Base-by-base conservation (phyloP, 2,113 vertebrate genomes). In the Eolophus roseicapilla region DNA sequence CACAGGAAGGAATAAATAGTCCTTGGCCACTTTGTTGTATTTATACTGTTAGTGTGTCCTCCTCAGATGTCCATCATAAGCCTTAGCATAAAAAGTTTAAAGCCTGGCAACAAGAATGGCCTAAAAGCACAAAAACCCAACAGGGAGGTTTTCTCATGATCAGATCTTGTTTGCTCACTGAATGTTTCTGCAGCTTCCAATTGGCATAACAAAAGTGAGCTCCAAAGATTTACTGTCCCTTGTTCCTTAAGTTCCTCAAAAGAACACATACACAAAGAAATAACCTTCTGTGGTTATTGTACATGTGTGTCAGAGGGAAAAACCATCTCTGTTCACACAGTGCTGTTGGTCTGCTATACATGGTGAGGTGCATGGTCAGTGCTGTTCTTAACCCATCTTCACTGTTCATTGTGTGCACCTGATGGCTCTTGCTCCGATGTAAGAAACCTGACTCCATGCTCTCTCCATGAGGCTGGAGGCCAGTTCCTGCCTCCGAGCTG, bases 251-350 rank as follows among this genome's bases (percentile, higher is more conserved):
- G 18, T 79, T 75, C 12, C 28, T 44, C 77, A 35, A 7, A 93
- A 11, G 18, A 52, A 25, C 3, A 3, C 13, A 13, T 17, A 20
- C 3, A 0, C 0, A 7, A n/a, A 41, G 43, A 12, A 71, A 4
- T 9, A 86, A 15, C 19, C 31, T 55, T 8, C 5, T 11, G 35
- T 28, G 24, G 43, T 41, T 46, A 7, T 23, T 70, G 49, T 49
- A 43, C 74, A n/a, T 0, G 0, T 6, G 3, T 29, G 27, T 17
- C 70, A 33, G 55, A 28, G 52, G 43, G 52, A 28, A 7, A 21
- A 75, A 24, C 33, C 57, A 21, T 12, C 59, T 65, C 71, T 5
- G 0, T 64, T 83, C 21, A 1, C 33, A 0, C 4, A 13, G 3
- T 4, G 2, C 41, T n/a, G 49, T 24, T 13, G 6, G 57, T 19